Evolutionary conservation across 2,797 vertebrate species (phyloP).

Genomic region (Allobates femoralis): DNA sequence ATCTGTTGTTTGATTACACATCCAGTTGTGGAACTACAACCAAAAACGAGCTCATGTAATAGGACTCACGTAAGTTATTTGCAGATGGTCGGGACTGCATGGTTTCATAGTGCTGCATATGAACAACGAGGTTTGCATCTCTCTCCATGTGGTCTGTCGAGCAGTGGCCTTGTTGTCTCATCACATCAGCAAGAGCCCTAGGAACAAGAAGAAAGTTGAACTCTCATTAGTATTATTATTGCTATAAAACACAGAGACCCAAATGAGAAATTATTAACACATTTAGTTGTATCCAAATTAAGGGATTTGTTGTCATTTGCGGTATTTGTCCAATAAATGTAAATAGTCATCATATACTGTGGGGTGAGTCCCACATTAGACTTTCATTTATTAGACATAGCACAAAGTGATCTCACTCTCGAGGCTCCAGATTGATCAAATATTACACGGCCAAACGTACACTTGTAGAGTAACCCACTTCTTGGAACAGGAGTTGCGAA

Average conservation of each 20-base stretch:
- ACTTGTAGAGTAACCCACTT: no score
- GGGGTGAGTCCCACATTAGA: not conserved
- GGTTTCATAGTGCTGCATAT: slow-evolving; percentile 92
- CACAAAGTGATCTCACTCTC: no score
- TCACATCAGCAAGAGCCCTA: slow-evolving; percentile 94
- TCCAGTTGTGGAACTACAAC: slow-evolving; percentile 8
- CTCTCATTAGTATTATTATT: slow-evolving; percentile 42
- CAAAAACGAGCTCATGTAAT: not conserved
- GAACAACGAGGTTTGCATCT: slow-evolving; percentile 93
- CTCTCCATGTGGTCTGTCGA: slow-evolving; percentile 91
- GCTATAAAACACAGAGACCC: slow-evolving; percentile 16
- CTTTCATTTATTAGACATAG: no score
- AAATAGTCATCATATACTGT: not conserved
- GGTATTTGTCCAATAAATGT: not conserved
- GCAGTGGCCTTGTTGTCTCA: slow-evolving; percentile 93
- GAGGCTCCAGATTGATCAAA: no score
- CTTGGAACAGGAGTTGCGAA: no score
- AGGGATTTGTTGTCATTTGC: not conserved
- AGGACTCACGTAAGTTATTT: slow-evolving; percentile 92
- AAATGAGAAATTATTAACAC: not conserved
- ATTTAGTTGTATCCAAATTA: not conserved
- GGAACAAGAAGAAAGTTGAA: slow-evolving; percentile 65
- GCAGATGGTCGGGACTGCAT: slow-evolving; percentile 85
- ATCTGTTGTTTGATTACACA: not conserved
- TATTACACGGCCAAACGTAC: no score